Percentiles rank a stretch among this genome's conserved stretches.
phyloP scores from a whole-genome alignment of 2,888 invertebrate genomes.

The Eupeodes luniger region DNA sequence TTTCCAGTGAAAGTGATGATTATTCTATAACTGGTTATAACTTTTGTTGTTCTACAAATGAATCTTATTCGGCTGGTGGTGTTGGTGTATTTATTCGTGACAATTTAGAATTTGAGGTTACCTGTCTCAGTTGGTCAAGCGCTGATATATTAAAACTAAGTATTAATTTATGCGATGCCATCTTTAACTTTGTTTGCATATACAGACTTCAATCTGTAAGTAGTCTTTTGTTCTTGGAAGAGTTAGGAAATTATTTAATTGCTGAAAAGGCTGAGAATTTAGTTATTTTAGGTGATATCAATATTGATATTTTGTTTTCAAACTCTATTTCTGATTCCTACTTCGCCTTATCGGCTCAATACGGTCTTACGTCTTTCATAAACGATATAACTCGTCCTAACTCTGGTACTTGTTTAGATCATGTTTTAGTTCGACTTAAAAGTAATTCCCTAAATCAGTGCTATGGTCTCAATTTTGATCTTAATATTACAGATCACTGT shows the following conservation, averaged over 20 bases:
- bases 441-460: neutral
- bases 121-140: neutral
- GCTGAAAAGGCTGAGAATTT: neutral
- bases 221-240: neutral
- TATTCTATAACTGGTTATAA: conserved; percentile 1
- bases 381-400: neutral
- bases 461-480: neutral
- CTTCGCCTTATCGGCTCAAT: neutral
- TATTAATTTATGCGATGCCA: neutral
- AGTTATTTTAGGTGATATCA: neutral
- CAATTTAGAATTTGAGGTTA: neutral
- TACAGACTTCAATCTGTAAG: neutral
- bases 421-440: neutral
- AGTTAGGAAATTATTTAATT: neutral
- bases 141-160: neutral
- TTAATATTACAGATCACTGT: neutral
- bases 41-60: neutral
- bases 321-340: neutral
- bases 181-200: neutral
- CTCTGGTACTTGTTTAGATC: neutral
- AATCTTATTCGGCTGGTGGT: neutral
- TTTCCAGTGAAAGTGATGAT: neutral
- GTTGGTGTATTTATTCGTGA: conserved; percentile 1
- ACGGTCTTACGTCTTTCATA: neutral
- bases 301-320: neutral